These are phyloP conservation scores for Coreius guichenoti DNA, from an alignment of 2,797 vertebrate genomes.

Conservation along the genomic window DNA sequence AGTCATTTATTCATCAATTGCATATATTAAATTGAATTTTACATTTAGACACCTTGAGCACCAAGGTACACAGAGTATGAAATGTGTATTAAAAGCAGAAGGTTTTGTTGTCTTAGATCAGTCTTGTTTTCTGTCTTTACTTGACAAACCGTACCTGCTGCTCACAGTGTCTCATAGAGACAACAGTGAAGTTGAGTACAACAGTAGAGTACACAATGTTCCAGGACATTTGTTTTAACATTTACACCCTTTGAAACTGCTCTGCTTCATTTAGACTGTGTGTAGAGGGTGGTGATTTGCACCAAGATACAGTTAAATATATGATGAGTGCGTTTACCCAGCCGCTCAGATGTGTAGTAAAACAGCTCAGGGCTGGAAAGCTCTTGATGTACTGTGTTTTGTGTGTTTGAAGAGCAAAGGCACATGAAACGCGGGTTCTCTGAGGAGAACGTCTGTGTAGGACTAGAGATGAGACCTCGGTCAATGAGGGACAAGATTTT, in stretches of 20 bases:
- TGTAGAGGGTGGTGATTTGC: constrained; percentile 4
- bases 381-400: constrained; percentile 19
- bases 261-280: background rate
- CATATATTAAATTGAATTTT: background rate
- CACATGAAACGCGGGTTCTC: background rate
- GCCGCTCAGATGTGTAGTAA: background rate
- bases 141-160: background rate
- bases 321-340: constrained; percentile 18
- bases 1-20: background rate
- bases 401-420: constrained; percentile 19
- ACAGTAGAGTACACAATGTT: constrained; percentile 28
- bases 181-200: background rate
- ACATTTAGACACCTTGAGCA: background rate
- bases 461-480: background rate
- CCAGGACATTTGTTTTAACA: constrained; percentile 29
- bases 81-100: background rate
- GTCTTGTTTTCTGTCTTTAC: background rate
- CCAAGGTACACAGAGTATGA: background rate
- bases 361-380: background rate
- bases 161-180: background rate
- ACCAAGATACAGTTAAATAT: constrained; percentile 27
- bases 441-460: constrained; percentile 17
- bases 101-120: background rate
- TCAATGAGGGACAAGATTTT: constrained; percentile 8
- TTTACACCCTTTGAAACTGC: background rate